Evolutionary conservation across 2,797 vertebrate genomes (phyloP).

Genomic region (Spinus olivaceus): DNA sequence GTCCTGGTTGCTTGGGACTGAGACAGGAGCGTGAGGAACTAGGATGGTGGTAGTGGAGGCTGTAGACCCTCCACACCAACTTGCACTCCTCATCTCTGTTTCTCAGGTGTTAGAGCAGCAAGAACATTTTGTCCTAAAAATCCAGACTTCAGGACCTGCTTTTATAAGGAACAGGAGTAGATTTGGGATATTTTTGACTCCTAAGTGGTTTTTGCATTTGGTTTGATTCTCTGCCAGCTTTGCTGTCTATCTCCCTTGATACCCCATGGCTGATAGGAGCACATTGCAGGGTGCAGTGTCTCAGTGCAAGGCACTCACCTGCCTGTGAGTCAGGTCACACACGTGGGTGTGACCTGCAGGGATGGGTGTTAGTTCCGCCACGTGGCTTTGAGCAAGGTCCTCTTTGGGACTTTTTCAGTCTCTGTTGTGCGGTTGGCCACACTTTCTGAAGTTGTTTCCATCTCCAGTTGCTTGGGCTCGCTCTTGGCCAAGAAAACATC

Average conservation of each 20-base stretch:
- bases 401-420: neutral
- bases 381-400: neutral
- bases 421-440: neutral
- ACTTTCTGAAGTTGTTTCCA: conserved; percentile 16
- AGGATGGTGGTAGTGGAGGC: neutral
- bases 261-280: neutral
- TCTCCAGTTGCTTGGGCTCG: conserved; percentile 10
- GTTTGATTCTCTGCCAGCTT: neutral
- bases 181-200: neutral
- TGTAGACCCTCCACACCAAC: neutral
- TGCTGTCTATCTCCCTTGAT: neutral
- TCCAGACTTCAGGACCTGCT: neutral
- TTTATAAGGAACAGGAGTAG: neutral
- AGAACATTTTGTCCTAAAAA: neutral
- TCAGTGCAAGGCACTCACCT: neutral
- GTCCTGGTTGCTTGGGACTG: neutral
- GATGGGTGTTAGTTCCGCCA: neutral
- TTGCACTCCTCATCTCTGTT: neutral
- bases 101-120: neutral
- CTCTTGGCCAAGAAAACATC: conserved; percentile 58
- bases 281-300: rapidly evolving
- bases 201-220: neutral
- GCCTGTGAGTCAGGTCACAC: rapidly evolving
- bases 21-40: neutral
- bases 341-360: neutral